phyloP scores from a whole-genome alignment of 53 echinoderm and acorn worm species.

The Astropecten irregularis region DNA sequence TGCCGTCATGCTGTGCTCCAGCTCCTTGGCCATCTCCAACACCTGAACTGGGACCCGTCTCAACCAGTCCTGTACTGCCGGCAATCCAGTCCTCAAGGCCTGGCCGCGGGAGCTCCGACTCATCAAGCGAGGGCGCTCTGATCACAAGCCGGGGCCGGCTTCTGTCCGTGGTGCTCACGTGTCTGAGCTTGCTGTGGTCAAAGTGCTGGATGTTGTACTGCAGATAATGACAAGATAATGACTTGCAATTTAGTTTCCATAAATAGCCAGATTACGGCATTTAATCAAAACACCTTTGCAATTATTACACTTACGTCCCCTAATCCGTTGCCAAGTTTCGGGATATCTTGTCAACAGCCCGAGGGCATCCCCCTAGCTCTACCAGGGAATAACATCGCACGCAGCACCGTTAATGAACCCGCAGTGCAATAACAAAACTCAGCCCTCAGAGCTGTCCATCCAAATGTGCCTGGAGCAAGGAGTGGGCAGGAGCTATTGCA shows the following conservation, averaged over 20 bases:
- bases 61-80: neutral
- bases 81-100: slow-evolving; percentile 28
- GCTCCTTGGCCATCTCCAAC: no score
- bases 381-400: no score
- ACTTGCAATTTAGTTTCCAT: neutral
- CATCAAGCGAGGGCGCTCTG: slow-evolving; percentile 49
- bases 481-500: no score
- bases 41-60: neutral
- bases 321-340: no score
- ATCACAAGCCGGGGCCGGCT: slow-evolving; percentile 48
- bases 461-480: no score
- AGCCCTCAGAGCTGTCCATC: no score
- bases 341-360: no score
- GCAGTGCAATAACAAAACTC: no score
- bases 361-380: no score
- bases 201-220: slow-evolving; percentile 74
- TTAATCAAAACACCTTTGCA: no score
- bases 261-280: neutral
- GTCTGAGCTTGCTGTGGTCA: slow-evolving; percentile 58
- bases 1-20: slow-evolving; percentile 7
- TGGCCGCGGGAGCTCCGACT: slow-evolving; percentile 24
- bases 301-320: no score
- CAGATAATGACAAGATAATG: neutral
- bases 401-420: no score
- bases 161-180: slow-evolving; percentile 59